A percentile compares a stretch with the other conserved stretches of the same genome.
phyloP scores from a whole-genome alignment of 2,113 vertebrate species.

The Acanthochromis polyacanthus region DNA sequence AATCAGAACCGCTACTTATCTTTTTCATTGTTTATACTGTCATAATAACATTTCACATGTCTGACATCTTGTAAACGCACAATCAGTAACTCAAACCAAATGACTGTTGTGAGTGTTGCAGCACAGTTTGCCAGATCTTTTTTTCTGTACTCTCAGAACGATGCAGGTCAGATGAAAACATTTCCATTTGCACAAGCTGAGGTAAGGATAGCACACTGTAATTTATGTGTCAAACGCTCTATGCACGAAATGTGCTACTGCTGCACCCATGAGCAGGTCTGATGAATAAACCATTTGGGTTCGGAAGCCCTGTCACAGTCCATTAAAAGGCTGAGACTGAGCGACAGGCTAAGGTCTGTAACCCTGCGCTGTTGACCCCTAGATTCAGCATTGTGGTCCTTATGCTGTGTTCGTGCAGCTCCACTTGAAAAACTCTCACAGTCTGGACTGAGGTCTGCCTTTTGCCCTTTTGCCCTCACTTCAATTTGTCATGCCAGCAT shows the following conservation, averaged over 20 bases:
- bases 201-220: constrained; percentile 50
- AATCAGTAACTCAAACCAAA: constrained; percentile 49
- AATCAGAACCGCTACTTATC: constrained; percentile 16
- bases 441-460: constrained; percentile 42
- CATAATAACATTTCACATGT: constrained; percentile 15
- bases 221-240: constrained; percentile 68
- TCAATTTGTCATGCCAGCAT: constrained; percentile 65
- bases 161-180: constrained; percentile 45
- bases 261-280: constrained; percentile 59
- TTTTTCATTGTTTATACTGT: constrained; percentile 22
- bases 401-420: constrained; percentile 35
- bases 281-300: constrained; percentile 83
- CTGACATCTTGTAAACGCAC: constrained; percentile 43
- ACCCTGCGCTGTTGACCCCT: constrained; percentile 51
- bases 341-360: constrained; percentile 65
- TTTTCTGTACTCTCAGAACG: constrained; percentile 29
- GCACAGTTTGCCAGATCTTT: background rate
- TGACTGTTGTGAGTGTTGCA: background rate
- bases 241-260: constrained; percentile 53
- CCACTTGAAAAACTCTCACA: constrained; percentile 29
- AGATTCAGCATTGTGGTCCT: constrained; percentile 23
- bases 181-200: constrained; percentile 43
- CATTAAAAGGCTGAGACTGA: constrained; percentile 71
- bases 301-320: constrained; percentile 79
- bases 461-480: constrained; percentile 60